Conservation (phyloP, 2,797 vertebrate species). For the Synaphobranchus kaupii region DNA sequence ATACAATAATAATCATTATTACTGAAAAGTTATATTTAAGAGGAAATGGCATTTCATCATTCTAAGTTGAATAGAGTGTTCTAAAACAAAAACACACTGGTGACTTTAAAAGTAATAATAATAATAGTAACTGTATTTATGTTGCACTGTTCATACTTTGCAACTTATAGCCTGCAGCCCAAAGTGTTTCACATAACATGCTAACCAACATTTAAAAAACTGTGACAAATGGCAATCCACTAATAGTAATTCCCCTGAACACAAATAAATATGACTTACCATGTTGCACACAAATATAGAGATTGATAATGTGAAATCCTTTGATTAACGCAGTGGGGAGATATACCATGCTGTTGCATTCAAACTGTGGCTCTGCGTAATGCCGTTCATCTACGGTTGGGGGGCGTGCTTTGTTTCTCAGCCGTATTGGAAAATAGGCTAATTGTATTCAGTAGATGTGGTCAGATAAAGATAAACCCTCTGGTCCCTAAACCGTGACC, state of each 20-base stretch:
- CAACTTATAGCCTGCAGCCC: not conserved
- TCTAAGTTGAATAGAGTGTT: not conserved
- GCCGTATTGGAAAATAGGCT: not conserved
- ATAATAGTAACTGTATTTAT: not conserved
- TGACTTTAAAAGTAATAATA: not conserved
- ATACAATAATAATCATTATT: too few relatives aligned
- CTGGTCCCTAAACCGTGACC: not conserved
- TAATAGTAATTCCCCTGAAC: not conserved
- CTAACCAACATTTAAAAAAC: not conserved
- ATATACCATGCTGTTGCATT: not conserved
- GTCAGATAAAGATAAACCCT: not conserved
- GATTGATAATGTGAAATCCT: not conserved
- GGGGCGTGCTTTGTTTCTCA: not conserved
- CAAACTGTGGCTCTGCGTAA: not conserved
- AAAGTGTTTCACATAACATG: not conserved
- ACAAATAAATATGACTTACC: not conserved
- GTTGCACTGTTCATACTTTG: not conserved
- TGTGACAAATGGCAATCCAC: not conserved
- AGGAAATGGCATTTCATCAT: too few relatives aligned
- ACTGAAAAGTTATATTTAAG: too few relatives aligned
- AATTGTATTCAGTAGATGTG: not conserved
- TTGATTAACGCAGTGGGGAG: not conserved
- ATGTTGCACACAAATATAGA: not conserved
- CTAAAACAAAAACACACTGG: not conserved
- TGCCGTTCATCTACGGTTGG: not conserved